phyloP scores from a whole-genome alignment of 2,113 vertebrate genomes.

The Suricata suricatta region DNA sequence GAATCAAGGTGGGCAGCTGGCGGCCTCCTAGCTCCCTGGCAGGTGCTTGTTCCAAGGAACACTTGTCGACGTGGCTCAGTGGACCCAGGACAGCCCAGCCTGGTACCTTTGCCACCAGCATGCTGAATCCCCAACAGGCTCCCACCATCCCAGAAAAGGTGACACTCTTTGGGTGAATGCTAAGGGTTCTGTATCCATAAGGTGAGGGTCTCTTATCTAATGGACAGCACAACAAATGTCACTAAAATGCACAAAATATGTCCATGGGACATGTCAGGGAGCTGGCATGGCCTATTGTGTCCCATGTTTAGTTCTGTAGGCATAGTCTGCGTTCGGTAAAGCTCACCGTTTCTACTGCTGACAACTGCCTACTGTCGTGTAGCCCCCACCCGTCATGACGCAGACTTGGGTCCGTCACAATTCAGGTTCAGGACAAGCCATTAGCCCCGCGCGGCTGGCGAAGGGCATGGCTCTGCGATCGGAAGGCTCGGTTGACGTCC shows the following conservation, averaged over 20 bases:
- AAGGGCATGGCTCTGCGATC: rapidly evolving
- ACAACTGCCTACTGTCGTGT: too few species aligned
- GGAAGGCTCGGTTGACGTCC: rapidly evolving
- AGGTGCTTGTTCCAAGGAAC: not conserved
- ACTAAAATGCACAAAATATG: too few species aligned
- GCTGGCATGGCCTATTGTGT: rapidly evolving
- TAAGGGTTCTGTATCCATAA: rapidly evolving
- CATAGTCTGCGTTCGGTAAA: too few species aligned
- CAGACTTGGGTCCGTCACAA: rapidly evolving
- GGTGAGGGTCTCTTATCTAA: rapidly evolving
- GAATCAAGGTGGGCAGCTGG: rapidly evolving
- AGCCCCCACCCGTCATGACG: too few species aligned
- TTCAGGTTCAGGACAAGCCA: not conserved
- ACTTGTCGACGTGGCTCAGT: rapidly evolving
- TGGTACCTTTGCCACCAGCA: rapidly evolving
- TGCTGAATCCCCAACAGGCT: rapidly evolving
- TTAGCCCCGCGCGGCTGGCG: rapidly evolving
- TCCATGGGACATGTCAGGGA: not conserved
- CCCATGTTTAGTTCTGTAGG: not conserved
- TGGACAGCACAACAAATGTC: rapidly evolving
- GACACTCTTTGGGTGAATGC: rapidly evolving
- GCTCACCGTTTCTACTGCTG: not conserved
- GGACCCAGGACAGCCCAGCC: not conserved
- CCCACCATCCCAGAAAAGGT: rapidly evolving
- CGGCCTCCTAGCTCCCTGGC: not conserved